Conservation (phyloP, 1,140 invertebrate genomes). For the Bombyx mandarina region DNA sequence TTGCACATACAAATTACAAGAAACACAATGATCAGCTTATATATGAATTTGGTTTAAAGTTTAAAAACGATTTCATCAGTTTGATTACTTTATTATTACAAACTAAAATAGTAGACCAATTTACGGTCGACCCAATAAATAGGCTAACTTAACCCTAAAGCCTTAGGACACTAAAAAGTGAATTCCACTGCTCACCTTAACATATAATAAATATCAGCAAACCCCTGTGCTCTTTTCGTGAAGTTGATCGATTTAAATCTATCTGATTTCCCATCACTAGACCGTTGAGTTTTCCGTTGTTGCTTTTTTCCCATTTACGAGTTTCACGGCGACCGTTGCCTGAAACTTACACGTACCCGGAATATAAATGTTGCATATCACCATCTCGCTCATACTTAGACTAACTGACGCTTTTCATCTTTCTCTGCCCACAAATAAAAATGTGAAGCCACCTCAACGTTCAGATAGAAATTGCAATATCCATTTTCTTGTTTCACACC, state of each 20-base stretch:
- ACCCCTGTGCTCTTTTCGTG: too few relatives aligned
- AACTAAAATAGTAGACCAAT: too few relatives aligned
- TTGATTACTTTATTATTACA: too few relatives aligned
- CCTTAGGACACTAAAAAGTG: too few relatives aligned
- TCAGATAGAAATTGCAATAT: slow-evolving; percentile 55
- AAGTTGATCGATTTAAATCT: slow-evolving; percentile 9
- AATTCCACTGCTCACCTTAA: too few relatives aligned
- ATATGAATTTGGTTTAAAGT: not conserved
- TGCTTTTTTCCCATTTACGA: slow-evolving; percentile 71
- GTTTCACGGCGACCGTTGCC: slow-evolving; percentile 70
- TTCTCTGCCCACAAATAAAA: slow-evolving; percentile 63
- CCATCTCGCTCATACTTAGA: slow-evolving; percentile 33
- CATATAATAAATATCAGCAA: too few relatives aligned
- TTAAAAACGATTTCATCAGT: too few relatives aligned
- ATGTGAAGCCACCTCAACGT: slow-evolving; percentile 57
- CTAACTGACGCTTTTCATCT: slow-evolving; percentile 27
- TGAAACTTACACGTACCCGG: slow-evolving; percentile 70
- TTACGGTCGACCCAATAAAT: too few relatives aligned
- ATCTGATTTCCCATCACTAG: slow-evolving; percentile 47
- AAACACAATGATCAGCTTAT: slow-evolving; percentile 1
- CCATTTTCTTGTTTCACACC: slow-evolving; percentile 20
- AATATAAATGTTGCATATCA: slow-evolving; percentile 63
- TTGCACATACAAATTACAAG: slow-evolving; percentile 7
- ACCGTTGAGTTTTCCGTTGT: slow-evolving; percentile 63
- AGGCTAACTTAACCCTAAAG: too few relatives aligned